A percentile compares a stretch with the other conserved stretches of the same genome.
These are phyloP conservation scores for Vidua macroura DNA, from an alignment of 2,113 vertebrate species.

Conservation along the genomic window DNA sequence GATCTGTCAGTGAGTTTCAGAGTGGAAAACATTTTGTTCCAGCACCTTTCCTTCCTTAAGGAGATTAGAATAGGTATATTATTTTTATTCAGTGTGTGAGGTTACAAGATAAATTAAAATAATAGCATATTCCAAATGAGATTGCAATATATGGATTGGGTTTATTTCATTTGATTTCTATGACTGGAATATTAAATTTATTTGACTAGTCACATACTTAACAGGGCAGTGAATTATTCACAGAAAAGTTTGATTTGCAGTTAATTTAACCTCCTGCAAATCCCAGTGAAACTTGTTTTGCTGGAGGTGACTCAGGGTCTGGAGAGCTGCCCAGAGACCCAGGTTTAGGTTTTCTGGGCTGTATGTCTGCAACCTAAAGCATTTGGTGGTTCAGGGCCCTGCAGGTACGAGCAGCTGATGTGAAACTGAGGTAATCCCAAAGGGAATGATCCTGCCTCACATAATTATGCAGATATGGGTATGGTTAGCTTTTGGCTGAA, in stretches of 20 bases:
- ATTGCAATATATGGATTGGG: background rate
- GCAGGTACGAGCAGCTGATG: fast-evolving
- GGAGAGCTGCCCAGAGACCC: background rate
- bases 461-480: background rate
- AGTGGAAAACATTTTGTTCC: constrained; percentile 16
- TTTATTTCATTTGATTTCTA: constrained; percentile 39
- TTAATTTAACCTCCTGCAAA: background rate
- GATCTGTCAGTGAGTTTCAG: background rate
- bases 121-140: background rate
- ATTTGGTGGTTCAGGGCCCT: background rate
- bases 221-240: constrained; percentile 3
- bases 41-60: background rate
- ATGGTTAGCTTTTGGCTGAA: background rate
- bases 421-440: background rate
- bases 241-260: background rate
- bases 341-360: background rate
- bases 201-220: constrained; percentile 8
- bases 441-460: background rate
- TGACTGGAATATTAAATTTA: background rate
- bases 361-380: background rate
- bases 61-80: background rate
- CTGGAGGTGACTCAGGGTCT: background rate
- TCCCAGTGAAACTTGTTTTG: background rate
- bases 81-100: background rate
- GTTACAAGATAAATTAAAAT: background rate